These are phyloP conservation scores for Melanotaenia nigrans DNA, from an alignment of 2,797 vertebrate genomes.

Conservation along the genomic window DNA sequence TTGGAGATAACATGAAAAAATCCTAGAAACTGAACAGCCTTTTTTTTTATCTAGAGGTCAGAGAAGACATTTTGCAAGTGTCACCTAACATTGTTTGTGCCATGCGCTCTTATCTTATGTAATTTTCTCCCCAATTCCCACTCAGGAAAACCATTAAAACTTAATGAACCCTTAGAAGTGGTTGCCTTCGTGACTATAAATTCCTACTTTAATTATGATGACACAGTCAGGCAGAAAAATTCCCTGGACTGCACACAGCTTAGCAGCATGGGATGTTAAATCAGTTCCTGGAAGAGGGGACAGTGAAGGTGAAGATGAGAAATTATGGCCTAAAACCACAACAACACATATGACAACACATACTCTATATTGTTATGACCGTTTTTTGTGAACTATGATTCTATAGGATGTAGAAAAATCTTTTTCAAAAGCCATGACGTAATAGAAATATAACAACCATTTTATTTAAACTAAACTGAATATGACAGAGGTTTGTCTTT, in stretches of 20 bases:
- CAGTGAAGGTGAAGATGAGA: slow-evolving; percentile 34
- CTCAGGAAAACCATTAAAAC: slow-evolving; percentile 64
- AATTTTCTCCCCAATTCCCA: slow-evolving; percentile 36
- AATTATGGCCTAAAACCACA: slow-evolving; percentile 17
- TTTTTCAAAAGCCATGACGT: not conserved
- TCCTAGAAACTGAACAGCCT: not conserved
- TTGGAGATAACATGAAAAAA: slow-evolving; percentile 14
- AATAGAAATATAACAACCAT: not conserved
- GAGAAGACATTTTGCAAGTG: slow-evolving; percentile 8
- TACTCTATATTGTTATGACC: not conserved
- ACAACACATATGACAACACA: not conserved
- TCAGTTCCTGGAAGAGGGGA: slow-evolving; percentile 25
- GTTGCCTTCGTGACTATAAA: slow-evolving; percentile 61
- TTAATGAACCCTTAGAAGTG: slow-evolving; percentile 57
- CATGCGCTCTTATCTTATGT: slow-evolving; percentile 53
- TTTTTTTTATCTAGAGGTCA: slow-evolving; percentile 4
- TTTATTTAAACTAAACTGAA: slow-evolving; percentile 19
- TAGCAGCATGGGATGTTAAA: slow-evolving; percentile 38
- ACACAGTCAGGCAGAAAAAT: slow-evolving; percentile 54
- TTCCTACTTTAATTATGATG: slow-evolving; percentile 72
- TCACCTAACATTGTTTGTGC: slow-evolving; percentile 32
- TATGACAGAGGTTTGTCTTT: slow-evolving; percentile 36
- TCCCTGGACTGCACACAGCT: slow-evolving; percentile 29
- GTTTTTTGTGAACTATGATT: not conserved
- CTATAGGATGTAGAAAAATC: not conserved